Evolutionary conservation across 2,888 invertebrate species (phyloP), one percentile per base, ranked within the genome.

Genomic region (Hypercompe scribonia): DNA sequence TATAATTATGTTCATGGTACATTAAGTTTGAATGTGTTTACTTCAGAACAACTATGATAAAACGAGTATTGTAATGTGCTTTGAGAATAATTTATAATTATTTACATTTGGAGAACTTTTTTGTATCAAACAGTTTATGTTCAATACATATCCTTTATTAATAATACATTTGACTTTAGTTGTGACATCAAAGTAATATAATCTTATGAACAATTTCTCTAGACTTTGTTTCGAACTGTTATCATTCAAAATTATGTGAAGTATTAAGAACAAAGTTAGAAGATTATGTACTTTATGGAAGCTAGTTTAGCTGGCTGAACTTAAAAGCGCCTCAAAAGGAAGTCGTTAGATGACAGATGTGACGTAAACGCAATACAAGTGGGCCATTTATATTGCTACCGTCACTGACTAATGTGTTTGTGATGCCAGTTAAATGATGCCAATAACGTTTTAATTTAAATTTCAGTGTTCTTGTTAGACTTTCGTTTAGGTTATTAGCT

Each of bases 321-420:
- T 76, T 74, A 71, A 77, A 81, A 79, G 54, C 64, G 68, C 72
- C 63, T 72, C 67, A 63, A 63, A 72, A 31, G 68, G 70, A 82
- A 79, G 80, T 83, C 78, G 58, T 81, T 75, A 82, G 72, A 79
- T 78, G 78, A 79, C 78, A 83, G 83, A 80, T 83, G 81, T 72
- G 76, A 71, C 75, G 63, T 80, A 81, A 78, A 79, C 77, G 68
- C 70, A 73, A 78, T 80, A 78, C 72, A 76, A 83, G 80, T 77
- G 39, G 70, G 67, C 70, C 70, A 81, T 85, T 85, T 76, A 75
- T 78, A 76, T 81, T 78, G 58, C 75, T 68, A 33, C 24, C 36
- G 63, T 72, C 78, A 50, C 72, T 73, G 81, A 84, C 76, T 82
- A 75, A 78, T 76, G 77, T 82, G 81, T 77, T 83, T 76, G 28